A percentile compares a stretch with the other conserved stretches of the same genome.
phyloP scores from a whole-genome alignment of 2,888 invertebrate species.

The Drosophila pseudotakahashii region DNA sequence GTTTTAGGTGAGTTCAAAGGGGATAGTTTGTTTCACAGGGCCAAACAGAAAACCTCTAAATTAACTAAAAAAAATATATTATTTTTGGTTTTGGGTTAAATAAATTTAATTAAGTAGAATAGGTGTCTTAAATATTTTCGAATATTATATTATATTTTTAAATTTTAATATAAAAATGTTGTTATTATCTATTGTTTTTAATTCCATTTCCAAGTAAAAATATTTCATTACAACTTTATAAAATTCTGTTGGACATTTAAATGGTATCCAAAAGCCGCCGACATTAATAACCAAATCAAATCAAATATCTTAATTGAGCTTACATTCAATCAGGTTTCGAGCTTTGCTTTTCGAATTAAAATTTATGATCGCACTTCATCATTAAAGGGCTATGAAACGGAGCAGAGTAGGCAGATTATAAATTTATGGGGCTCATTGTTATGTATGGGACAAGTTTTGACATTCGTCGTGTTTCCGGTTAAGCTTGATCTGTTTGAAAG shows the following conservation, averaged over 20 bases:
- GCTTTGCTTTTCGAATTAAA: conserved; percentile 27
- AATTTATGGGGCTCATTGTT: conserved; percentile 36
- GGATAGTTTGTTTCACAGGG: background rate
- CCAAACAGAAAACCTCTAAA: background rate
- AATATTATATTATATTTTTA: too few species aligned
- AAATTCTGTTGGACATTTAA: background rate
- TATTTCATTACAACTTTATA: background rate
- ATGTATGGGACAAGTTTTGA: conserved; percentile 41
- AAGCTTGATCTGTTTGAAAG: conserved; percentile 16
- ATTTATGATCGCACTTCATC: conserved; percentile 46
- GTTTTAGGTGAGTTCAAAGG: background rate
- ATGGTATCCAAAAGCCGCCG: background rate
- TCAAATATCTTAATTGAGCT: conserved; percentile 29
- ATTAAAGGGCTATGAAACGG: conserved; percentile 31
- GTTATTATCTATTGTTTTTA: too few species aligned
- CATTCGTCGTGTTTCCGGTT: conserved; percentile 39
- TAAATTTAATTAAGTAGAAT: too few species aligned
- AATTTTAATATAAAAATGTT: too few species aligned
- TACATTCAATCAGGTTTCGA: conserved; percentile 39
- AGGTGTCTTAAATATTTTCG: too few species aligned
- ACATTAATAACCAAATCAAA: conserved; percentile 22
- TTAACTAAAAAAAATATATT: background rate
- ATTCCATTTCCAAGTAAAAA: too few species aligned
- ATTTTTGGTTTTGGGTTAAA: background rate
- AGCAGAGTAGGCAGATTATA: conserved; percentile 42